Percentiles rank a stretch among this genome's conserved stretches.
These are phyloP conservation scores for Chrysemys picta DNA, from an alignment of 2,113 vertebrate species.

Conservation along the genomic window DNA sequence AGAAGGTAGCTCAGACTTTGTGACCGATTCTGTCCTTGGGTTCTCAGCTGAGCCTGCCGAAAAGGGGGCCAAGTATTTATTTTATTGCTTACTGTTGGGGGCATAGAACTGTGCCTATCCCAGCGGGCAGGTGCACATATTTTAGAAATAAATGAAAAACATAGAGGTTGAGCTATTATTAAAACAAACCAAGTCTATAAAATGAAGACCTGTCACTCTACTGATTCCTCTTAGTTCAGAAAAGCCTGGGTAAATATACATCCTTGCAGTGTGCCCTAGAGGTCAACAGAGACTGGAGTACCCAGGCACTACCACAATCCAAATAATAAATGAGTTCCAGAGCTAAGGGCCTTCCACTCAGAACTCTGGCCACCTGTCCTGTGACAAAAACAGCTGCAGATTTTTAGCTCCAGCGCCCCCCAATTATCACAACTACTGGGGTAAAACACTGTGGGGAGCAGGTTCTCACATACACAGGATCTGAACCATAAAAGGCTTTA, in stretches of 20 bases:
- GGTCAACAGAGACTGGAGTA: not conserved
- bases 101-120: accelerated
- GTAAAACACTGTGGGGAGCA: not conserved
- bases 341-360: not conserved
- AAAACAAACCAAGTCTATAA: not conserved
- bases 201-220: not conserved
- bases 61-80: not conserved
- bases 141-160: not conserved
- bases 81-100: not conserved
- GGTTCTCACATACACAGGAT: not conserved
- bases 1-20: accelerated
- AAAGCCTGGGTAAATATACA: constrained; percentile 11
- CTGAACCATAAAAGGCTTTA: constrained; percentile 28
- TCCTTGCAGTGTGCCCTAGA: not conserved
- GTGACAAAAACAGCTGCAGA: not conserved
- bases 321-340: not conserved
- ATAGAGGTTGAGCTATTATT: not conserved
- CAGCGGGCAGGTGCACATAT: not conserved
- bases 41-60: not conserved
- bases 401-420: not conserved
- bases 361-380: not conserved
- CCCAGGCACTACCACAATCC: not conserved
- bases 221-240: not conserved
- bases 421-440: not conserved
- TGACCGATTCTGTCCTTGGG: not conserved